Percentiles rank a stretch among this genome's conserved stretches.
phyloP scores from a whole-genome alignment of 2,113 vertebrate species.

The Emydura subglobosa region DNA sequence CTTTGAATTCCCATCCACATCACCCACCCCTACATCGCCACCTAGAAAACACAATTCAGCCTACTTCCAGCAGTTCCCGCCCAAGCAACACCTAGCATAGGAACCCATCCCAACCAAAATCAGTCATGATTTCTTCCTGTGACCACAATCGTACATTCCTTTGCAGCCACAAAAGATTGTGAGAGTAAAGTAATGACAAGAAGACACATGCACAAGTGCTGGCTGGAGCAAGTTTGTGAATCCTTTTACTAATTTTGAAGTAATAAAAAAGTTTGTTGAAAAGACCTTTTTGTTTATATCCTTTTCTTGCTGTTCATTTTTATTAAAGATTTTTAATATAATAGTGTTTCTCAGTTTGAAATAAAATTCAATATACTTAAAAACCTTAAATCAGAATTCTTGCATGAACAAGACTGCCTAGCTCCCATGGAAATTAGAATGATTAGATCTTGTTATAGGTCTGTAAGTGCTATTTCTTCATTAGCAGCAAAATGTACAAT shows the following conservation, averaged over 20 bases:
- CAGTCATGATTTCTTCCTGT: not conserved
- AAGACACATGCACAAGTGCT: not conserved
- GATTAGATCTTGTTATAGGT: not conserved
- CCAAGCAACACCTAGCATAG: not conserved
- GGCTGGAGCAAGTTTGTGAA: not conserved
- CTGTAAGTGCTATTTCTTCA: not conserved
- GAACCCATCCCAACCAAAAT: not conserved
- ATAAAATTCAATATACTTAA: not conserved
- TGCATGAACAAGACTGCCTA: not conserved
- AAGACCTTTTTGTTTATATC: not conserved
- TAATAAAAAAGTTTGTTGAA: not conserved
- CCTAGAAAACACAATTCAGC: not conserved
- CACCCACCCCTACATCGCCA: not conserved
- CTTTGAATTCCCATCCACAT: not conserved
- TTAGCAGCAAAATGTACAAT: not conserved
- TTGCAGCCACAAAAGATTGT: not conserved
- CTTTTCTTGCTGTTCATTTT: not conserved
- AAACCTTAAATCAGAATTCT: constrained; percentile 13
- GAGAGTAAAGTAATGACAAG: not conserved
- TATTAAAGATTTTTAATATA: not conserved
- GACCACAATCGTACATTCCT: not conserved
- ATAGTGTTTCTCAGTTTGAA: not conserved
- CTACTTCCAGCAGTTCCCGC: not conserved
- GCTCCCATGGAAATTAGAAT: not conserved
- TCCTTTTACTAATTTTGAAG: not conserved